A percentile compares a stretch with the other conserved stretches of the same genome.
These are phyloP conservation scores for Peromyscus maniculatus DNA, from an alignment of 2,113 vertebrate species.

Conservation along the genomic window DNA sequence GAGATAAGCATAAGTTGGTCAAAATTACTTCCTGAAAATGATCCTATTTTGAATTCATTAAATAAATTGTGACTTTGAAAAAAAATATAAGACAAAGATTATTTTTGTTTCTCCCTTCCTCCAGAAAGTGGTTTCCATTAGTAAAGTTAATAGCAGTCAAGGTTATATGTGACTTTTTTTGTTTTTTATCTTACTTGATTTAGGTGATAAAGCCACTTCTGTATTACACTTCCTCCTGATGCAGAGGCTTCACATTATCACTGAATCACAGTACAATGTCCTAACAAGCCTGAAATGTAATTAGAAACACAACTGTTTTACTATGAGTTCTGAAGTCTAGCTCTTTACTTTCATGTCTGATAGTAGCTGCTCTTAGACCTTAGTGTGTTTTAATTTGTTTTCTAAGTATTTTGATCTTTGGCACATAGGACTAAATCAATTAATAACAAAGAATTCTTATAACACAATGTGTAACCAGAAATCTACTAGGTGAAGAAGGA, in stretches of 20 bases:
- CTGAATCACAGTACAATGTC: conserved; percentile 53
- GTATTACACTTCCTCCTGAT: conserved; percentile 54
- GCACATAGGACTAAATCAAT: not conserved
- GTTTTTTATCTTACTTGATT: conserved; percentile 58
- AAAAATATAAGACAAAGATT: conserved; percentile 50
- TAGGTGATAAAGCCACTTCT: conserved; percentile 63
- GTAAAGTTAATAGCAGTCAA: conserved; percentile 55
- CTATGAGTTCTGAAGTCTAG: not conserved
- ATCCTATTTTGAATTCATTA: conserved; percentile 70
- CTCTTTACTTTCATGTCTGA: conserved; percentile 41
- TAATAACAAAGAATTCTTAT: not conserved
- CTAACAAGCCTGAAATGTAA: conserved; percentile 70
- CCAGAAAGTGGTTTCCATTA: conserved; percentile 65
- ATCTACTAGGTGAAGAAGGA: not conserved
- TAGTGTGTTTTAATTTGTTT: conserved; percentile 36
- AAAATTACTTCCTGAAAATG: conserved; percentile 74
- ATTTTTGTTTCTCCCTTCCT: not conserved
- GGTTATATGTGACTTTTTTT: not conserved
- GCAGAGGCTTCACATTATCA: conserved; percentile 64
- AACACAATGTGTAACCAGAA: not conserved
- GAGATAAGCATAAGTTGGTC: conserved; percentile 71
- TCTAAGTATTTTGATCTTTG: conserved; percentile 41
- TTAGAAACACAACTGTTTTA: conserved; percentile 68
- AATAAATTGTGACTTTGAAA: conserved; percentile 70
- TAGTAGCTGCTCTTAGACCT: not conserved